These are phyloP conservation scores for Corynorhinus townsendii DNA, from an alignment of 2,113 vertebrate genomes.

Conservation along the genomic window DNA sequence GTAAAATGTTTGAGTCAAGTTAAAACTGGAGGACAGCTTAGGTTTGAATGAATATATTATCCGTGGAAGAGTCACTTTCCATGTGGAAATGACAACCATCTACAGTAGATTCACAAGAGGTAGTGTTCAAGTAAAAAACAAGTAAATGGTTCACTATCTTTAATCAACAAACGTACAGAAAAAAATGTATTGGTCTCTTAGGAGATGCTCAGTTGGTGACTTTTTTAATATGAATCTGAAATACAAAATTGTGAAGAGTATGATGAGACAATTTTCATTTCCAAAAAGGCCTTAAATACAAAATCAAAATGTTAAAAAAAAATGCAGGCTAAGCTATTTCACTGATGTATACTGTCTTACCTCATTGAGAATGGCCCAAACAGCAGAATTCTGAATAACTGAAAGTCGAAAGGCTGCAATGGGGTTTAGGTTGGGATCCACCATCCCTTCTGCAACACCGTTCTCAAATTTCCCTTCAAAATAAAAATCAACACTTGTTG, in stretches of 20 bases:
- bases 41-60: conserved; percentile 59
- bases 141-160: conserved; percentile 79
- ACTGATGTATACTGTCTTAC: conserved; percentile 77
- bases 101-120: conserved; percentile 95
- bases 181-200: conserved; percentile 59
- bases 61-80: conserved; percentile 73
- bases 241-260: conserved; percentile 70
- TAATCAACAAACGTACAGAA: conserved; percentile 68
- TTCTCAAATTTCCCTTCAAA: conserved; percentile 93
- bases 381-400: conserved; percentile 92
- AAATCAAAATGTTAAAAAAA: neutral
- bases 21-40: conserved; percentile 73
- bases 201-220: conserved; percentile 83
- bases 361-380: conserved; percentile 98
- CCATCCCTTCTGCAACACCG: conserved; percentile 90
- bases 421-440: conserved; percentile 91
- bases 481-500: conserved; percentile 34
- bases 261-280: neutral
- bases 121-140: conserved; percentile 81
- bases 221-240: conserved; percentile 98
- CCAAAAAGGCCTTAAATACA: neutral
- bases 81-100: conserved; percentile 77
- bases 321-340: neutral
- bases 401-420: conserved; percentile 91
- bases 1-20: conserved; percentile 74